phyloP scores from a whole-genome alignment of 2,888 invertebrate genomes.

The Aporophyla nigra region DNA sequence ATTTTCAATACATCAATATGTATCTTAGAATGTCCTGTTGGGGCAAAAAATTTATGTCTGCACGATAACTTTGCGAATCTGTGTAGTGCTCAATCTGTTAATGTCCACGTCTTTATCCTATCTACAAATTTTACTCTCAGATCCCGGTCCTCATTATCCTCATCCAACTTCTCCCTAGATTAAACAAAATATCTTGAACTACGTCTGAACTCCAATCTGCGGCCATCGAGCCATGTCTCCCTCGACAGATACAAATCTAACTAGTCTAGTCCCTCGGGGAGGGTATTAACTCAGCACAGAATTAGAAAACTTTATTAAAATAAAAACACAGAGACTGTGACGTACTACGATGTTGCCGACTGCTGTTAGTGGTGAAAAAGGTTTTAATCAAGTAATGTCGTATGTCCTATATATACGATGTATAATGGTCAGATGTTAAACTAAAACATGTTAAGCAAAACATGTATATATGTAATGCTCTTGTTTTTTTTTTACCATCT shows the following conservation, averaged over 20 bases:
- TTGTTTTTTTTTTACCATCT: no score
- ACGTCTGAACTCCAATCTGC: slow-evolving; percentile 38
- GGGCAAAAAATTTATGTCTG: no score
- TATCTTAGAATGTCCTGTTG: no score
- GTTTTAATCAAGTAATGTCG: slow-evolving; percentile 32
- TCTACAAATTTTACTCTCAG: background rate
- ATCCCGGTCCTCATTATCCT: background rate
- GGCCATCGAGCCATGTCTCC: slow-evolving; percentile 9
- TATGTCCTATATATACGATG: background rate
- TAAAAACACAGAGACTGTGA: slow-evolving; percentile 32
- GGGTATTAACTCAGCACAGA: slow-evolving; percentile 22
- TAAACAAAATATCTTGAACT: slow-evolving; percentile 21
- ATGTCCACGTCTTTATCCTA: no score
- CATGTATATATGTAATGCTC: no score
- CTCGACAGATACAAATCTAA: slow-evolving; percentile 49
- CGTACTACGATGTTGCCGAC: slow-evolving; percentile 32
- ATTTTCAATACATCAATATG: no score
- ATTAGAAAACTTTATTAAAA: slow-evolving; percentile 54
- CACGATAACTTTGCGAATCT: background rate
- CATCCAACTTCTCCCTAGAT: background rate
- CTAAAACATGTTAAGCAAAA: no score
- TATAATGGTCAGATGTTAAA: background rate
- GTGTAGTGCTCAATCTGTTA: background rate
- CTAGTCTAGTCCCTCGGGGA: slow-evolving; percentile 28
- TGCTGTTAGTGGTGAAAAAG: background rate